Evolutionary conservation across 1,140 invertebrate genomes (phyloP).

Genomic region (Trachelipus rathkii): DNA sequence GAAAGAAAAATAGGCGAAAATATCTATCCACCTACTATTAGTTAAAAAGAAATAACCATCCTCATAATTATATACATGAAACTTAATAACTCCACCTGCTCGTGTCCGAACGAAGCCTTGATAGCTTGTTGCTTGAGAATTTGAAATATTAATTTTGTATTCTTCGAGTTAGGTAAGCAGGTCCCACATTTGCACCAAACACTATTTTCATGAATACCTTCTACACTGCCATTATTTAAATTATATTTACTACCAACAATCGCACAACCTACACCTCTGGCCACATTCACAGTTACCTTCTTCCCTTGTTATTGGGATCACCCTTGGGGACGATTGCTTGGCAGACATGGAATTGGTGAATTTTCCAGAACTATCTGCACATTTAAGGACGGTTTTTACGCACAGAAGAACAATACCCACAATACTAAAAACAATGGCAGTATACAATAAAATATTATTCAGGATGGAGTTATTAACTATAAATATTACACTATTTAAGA

Average conservation of each 20-base stretch:
- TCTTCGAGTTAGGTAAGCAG: not conserved
- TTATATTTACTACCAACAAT: not conserved
- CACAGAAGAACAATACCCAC: no score
- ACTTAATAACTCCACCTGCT: slow-evolving; percentile 47
- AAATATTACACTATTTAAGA: no score
- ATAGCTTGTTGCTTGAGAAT: slow-evolving; percentile 52
- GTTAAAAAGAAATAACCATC: no score
- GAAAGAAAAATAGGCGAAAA: no score
- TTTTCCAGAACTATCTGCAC: not conserved
- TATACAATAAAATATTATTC: no score
- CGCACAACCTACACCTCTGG: not conserved
- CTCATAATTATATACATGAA: no score
- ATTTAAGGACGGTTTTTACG: no score
- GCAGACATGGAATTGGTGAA: not conserved
- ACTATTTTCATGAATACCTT: not conserved
- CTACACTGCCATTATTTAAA: not conserved
- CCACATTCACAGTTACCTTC: not conserved
- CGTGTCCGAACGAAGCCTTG: slow-evolving; percentile 51
- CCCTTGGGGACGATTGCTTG: not conserved
- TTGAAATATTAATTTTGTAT: slow-evolving; percentile 48
- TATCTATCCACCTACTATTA: no score
- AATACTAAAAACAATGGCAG: no score
- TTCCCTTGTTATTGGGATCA: not conserved
- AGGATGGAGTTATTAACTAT: no score
- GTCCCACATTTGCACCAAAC: not conserved